A percentile compares a stretch with the other conserved stretches of the same genome.
These are phyloP conservation scores for Brienomyrus brachyistius DNA, from an alignment of 2,113 vertebrate species.

Conservation along the genomic window DNA sequence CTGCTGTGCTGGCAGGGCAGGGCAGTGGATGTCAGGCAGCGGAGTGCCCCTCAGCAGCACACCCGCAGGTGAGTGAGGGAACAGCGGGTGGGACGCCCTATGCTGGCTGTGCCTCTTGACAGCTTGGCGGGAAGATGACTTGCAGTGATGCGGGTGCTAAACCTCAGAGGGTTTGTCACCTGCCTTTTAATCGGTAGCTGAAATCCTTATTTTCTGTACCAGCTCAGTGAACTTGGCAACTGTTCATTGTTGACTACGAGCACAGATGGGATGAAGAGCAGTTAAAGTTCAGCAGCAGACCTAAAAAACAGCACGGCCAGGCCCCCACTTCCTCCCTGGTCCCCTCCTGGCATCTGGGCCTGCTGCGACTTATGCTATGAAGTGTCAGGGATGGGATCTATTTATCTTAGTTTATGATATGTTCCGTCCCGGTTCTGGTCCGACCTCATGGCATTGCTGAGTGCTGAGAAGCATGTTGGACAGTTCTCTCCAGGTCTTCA, in stretches of 20 bases:
- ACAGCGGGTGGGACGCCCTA: background rate
- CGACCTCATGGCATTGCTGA: background rate
- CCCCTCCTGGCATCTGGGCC: background rate
- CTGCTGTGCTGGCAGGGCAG: constrained; percentile 63
- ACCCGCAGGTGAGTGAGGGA: constrained; percentile 56
- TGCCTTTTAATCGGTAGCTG: background rate
- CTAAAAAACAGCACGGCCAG: background rate
- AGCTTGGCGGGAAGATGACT: background rate
- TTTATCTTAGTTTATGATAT: background rate
- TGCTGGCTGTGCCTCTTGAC: background rate
- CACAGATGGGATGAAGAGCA: background rate
- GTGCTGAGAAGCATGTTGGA: background rate
- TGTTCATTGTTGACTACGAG: background rate
- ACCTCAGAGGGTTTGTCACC: background rate
- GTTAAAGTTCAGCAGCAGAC: background rate
- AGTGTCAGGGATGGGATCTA: background rate
- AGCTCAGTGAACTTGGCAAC: background rate
- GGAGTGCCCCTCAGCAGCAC: constrained; percentile 49
- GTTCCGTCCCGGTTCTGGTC: background rate
- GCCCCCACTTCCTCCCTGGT: background rate
- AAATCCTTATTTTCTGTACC: background rate
- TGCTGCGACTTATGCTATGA: background rate
- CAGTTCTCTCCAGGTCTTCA: background rate
- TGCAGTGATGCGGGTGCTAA: background rate
- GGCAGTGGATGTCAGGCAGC: constrained; percentile 54